These are phyloP conservation scores for Drosophila tani DNA, from an alignment of 1,140 invertebrate genomes.

Conservation along the genomic window DNA sequence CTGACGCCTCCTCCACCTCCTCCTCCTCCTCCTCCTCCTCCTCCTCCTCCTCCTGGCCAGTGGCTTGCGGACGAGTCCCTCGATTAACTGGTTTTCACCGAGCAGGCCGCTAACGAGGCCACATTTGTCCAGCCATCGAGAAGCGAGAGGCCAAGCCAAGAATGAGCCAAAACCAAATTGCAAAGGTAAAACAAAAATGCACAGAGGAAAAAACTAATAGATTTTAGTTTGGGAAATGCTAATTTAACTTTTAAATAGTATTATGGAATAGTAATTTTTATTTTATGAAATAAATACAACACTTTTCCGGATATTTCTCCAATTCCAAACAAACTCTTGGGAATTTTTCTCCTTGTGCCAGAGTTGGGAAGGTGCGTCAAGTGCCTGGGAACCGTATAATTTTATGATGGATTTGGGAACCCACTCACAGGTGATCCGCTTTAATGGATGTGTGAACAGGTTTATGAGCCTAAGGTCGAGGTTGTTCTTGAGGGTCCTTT, in stretches of 20 bases:
- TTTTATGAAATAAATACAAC: no score
- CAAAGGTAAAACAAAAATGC: not conserved
- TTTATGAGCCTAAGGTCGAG: slow-evolving; percentile 9
- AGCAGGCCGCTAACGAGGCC: slow-evolving; percentile 47
- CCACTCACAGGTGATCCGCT: not conserved
- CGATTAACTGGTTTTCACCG: slow-evolving; percentile 67
- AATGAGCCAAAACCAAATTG: not conserved
- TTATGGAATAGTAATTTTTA: no score
- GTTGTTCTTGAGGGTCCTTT: not conserved
- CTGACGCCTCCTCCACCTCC: not conserved
- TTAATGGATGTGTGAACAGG: slow-evolving; percentile 9
- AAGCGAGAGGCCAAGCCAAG: slow-evolving; percentile 2
- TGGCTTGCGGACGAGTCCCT: slow-evolving; percentile 20
- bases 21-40: not conserved
- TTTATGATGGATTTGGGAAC: slow-evolving; percentile 55
- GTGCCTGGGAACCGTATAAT: slow-evolving; percentile 53
- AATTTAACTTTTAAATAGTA: not conserved
- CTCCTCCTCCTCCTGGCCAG: not conserved
- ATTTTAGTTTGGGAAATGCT: no score
- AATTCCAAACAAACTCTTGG: fast-evolving
- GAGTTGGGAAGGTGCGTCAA: slow-evolving; percentile 16
- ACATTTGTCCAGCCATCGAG: slow-evolving; percentile 43
- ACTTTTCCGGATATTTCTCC: no score
- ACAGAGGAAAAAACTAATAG: not conserved
- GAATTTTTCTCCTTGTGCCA: not conserved